Percentiles rank a stretch among this genome's conserved stretches.
Evolutionary conservation across 2,888 invertebrate species (phyloP).

Genomic region (Tanytarsus gracilentus): DNA sequence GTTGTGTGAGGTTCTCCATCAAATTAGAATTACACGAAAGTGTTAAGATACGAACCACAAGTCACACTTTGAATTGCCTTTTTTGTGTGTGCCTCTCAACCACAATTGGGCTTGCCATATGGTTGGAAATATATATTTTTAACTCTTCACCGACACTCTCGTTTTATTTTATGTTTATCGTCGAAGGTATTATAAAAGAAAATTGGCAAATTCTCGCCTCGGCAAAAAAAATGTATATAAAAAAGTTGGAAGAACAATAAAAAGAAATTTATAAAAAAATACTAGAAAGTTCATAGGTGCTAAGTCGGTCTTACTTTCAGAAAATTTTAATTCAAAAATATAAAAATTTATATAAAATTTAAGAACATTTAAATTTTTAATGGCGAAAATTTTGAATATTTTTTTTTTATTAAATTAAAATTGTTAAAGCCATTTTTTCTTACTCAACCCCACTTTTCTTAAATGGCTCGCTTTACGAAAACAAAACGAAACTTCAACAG

Average conservation of each 20-base stretch:
- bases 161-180: too few relatives aligned
- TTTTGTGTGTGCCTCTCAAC: background rate
- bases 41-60: conserved; percentile 14
- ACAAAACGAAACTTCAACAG: too few relatives aligned
- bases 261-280: background rate
- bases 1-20: background rate
- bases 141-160: too few relatives aligned
- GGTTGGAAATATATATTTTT: background rate
- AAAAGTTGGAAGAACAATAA: background rate
- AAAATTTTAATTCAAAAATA: too few relatives aligned
- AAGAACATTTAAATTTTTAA: too few relatives aligned
- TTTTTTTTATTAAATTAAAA: too few relatives aligned
- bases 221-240: background rate
- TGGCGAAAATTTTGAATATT: too few relatives aligned
- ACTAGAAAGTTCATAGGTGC: background rate
- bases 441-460: too few relatives aligned
- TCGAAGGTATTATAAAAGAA: background rate
- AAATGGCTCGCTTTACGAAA: too few relatives aligned
- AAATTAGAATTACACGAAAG: conserved; percentile 16
- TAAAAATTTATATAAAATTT: too few relatives aligned
- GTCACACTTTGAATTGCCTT: background rate
- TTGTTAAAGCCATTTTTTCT: too few relatives aligned
- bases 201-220: conserved; percentile 8
- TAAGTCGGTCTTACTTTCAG: too few relatives aligned
- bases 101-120: conserved; percentile 13